phyloP scores from a whole-genome alignment of 1,140 invertebrate species.

The Drosophila guanche region DNA sequence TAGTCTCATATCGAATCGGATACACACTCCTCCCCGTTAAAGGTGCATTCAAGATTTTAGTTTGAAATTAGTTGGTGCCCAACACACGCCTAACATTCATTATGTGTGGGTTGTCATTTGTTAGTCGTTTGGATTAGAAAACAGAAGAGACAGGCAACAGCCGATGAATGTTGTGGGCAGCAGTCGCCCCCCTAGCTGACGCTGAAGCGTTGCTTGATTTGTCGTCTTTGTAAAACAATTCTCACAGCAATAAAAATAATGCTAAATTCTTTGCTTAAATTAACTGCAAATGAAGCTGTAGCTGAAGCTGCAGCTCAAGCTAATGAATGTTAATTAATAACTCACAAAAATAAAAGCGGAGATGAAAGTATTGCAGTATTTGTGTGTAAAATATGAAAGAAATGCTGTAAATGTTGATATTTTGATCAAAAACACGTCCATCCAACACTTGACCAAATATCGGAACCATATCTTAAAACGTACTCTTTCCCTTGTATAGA shows the following conservation, averaged over 20 bases:
- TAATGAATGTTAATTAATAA: conserved; percentile 52
- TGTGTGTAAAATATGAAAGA: conserved; percentile 36
- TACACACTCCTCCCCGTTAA: no score
- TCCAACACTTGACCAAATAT: no score
- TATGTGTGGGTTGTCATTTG: no score
- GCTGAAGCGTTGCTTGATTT: conserved; percentile 26
- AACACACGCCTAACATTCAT: no score
- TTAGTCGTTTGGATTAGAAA: no score
- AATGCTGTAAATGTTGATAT: neutral
- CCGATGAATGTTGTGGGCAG: conserved; percentile 25
- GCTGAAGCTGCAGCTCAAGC: neutral
- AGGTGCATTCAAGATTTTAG: no score
- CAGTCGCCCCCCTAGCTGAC: neutral
- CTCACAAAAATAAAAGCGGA: conserved; percentile 25
- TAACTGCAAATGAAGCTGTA: conserved; percentile 22
- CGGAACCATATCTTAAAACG: no score
- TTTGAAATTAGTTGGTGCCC: no score
- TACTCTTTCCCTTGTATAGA: neutral
- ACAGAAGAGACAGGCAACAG: no score
- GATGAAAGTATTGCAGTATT: conserved; percentile 6
- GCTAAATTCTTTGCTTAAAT: conserved; percentile 35
- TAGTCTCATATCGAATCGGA: conserved; percentile 4
- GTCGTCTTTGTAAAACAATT: conserved; percentile 34
- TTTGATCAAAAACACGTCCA: no score
- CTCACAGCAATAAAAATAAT: conserved; percentile 47